A percentile compares a stretch with the other conserved stretches of the same genome.
These are phyloP conservation scores for Temnothorax unifasciatus DNA, from an alignment of 2,888 invertebrate species.

Conservation along the genomic window DNA sequence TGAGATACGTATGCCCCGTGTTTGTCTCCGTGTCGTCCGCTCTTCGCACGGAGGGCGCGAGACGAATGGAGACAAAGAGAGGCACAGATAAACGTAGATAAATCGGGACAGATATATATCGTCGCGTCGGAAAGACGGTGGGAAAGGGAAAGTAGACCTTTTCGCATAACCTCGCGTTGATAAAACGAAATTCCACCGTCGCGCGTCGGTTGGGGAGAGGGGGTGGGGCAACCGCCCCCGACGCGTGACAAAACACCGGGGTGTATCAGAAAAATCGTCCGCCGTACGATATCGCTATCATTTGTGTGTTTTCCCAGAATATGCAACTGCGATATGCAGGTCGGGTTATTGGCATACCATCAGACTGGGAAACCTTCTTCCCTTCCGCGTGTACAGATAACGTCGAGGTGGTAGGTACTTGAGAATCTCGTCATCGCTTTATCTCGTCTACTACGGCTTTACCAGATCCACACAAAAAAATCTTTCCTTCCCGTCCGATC, in stretches of 20 bases:
- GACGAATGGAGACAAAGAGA: conserved; percentile 55
- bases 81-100: conserved; percentile 64
- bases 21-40: conserved; percentile 33
- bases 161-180: conserved; percentile 72
- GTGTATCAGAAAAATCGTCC: conserved; percentile 70
- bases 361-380: neutral
- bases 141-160: conserved; percentile 39
- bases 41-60: conserved; percentile 5
- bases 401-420: neutral
- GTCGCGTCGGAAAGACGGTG: conserved; percentile 28
- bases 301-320: conserved; percentile 47
- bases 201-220: conserved; percentile 56
- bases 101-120: conserved; percentile 67
- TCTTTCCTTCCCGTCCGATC: neutral
- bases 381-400: conserved; percentile 34
- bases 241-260: conserved; percentile 73
- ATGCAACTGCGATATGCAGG: conserved; percentile 44
- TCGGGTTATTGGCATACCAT: conserved; percentile 48
- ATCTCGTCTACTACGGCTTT: conserved; percentile 17
- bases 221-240: neutral
- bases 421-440: conserved; percentile 29
- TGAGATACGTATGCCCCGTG: conserved; percentile 47
- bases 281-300: conserved; percentile 53
- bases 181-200: conserved; percentile 65
- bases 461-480: conserved; percentile 8